A percentile compares a stretch with the other conserved stretches of the same genome.
Evolutionary conservation across 1,140 invertebrate species (phyloP).

Genomic region (Ptiloglossa arizonensis): DNA sequence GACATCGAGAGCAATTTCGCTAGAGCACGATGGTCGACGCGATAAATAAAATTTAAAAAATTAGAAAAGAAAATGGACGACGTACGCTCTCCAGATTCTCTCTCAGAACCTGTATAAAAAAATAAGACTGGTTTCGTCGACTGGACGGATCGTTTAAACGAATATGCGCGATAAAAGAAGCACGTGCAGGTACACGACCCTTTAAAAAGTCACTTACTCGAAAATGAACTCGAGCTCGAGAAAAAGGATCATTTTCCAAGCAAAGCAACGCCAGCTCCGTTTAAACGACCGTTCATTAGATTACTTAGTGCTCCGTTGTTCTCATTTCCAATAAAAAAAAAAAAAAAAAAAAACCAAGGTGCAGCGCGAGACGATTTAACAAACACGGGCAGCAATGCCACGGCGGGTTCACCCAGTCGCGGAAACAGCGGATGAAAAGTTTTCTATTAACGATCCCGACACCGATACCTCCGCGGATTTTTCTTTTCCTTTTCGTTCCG

Average conservation of each 20-base stretch:
- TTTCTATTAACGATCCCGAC: slow-evolving; percentile 5
- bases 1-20: slow-evolving; percentile 43
- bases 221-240: slow-evolving; percentile 20
- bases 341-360: no score
- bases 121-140: no score
- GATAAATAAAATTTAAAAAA: neutral
- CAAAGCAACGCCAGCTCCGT: neutral
- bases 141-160: no score
- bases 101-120: no score
- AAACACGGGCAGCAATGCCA: neutral
- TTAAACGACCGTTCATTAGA: slow-evolving; percentile 20
- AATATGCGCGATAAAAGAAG: no score
- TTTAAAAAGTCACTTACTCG: slow-evolving; percentile 7
- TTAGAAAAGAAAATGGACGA: no score
- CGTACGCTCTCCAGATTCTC: no score
- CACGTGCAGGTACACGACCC: no score
- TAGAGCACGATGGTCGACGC: slow-evolving; percentile 24
- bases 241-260: neutral
- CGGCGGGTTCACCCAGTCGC: no score
- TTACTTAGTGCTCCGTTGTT: slow-evolving; percentile 8
- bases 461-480: neutral
- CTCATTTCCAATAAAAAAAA: slow-evolving; percentile 23
- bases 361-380: neutral
- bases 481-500: neutral
- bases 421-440: neutral